These are phyloP conservation scores for Volucella inflata DNA, from an alignment of 2,888 invertebrate genomes.

Conservation along the genomic window DNA sequence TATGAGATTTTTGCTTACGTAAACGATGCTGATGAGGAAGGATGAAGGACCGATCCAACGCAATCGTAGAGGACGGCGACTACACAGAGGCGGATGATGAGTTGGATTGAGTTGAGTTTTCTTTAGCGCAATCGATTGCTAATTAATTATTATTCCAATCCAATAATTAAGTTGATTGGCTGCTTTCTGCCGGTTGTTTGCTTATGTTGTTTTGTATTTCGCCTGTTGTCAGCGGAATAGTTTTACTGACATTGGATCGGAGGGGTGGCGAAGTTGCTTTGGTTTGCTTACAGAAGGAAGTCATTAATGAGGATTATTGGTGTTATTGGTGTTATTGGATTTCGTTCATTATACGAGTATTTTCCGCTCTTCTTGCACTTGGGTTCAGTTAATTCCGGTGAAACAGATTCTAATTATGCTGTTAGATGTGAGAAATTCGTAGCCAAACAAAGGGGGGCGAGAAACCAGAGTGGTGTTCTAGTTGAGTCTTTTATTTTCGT, in stretches of 20 bases:
- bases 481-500: too few species aligned
- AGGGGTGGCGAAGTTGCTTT: neutral
- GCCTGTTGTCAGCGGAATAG: slow-evolving; percentile 64
- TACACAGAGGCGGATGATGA: slow-evolving; percentile 20
- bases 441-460: too few species aligned
- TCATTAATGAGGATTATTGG: slow-evolving; percentile 68
- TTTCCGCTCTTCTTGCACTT: slow-evolving; percentile 32
- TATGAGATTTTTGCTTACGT: slow-evolving; percentile 56
- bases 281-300: slow-evolving; percentile 12
- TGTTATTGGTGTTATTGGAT: slow-evolving; percentile 67
- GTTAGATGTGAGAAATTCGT: too few species aligned
- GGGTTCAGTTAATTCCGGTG: slow-evolving; percentile 5
- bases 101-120: slow-evolving; percentile 6
- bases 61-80: neutral
- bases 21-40: slow-evolving; percentile 56
- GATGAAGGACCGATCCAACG: neutral
- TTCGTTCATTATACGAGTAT: slow-evolving; percentile 55
- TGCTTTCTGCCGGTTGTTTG: slow-evolving; percentile 42
- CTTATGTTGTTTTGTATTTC: slow-evolving; percentile 18
- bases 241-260: slow-evolving; percentile 9
- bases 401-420: too few species aligned
- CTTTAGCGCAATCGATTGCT: slow-evolving; percentile 51
- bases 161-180: slow-evolving; percentile 73
- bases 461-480: too few species aligned
- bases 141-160: slow-evolving; percentile 74